Conservation (phyloP, 2,888 invertebrate genomes). For the Eristalis pertinax region DNA sequence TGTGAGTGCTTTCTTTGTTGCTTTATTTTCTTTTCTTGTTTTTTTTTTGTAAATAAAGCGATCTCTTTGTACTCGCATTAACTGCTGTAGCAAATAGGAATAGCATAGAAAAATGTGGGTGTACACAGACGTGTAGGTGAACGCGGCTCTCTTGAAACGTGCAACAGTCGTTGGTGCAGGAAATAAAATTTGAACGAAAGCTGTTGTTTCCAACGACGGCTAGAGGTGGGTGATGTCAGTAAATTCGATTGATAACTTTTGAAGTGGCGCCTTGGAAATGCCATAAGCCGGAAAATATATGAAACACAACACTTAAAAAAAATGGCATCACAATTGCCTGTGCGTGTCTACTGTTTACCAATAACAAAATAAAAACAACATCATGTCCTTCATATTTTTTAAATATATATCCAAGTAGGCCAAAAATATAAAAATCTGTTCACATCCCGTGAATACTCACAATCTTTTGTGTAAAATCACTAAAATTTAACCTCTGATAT, state of each 20-base stretch:
- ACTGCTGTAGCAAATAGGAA: not conserved
- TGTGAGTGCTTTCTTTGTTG: conserved; percentile 47
- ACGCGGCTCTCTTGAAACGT: not conserved
- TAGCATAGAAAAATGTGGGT: conserved; percentile 3
- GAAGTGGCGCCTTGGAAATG: not conserved
- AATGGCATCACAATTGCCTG: no score
- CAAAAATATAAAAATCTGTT: no score
- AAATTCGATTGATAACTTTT: not conserved
- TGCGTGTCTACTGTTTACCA: no score
- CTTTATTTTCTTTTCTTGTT: conserved; percentile 32
- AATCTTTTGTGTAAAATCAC: not conserved
- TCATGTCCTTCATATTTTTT: no score
- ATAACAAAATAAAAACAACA: no score
- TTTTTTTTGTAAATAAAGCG: conserved; percentile 16
- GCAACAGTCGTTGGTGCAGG: not conserved
- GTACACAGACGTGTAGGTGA: conserved; percentile 7
- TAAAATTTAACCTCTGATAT: not conserved
- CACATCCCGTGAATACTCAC: no score
- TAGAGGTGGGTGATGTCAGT: not conserved
- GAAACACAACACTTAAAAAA: no score
- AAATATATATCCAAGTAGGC: no score
- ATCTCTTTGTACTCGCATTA: not conserved
- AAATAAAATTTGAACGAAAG: not conserved
- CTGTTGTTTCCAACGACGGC: not conserved
- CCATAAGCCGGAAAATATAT: not conserved